A percentile compares a stretch with the other conserved stretches of the same genome.
Evolutionary conservation across 2,888 invertebrate species (phyloP).

Genomic region (Molorchus minor): DNA sequence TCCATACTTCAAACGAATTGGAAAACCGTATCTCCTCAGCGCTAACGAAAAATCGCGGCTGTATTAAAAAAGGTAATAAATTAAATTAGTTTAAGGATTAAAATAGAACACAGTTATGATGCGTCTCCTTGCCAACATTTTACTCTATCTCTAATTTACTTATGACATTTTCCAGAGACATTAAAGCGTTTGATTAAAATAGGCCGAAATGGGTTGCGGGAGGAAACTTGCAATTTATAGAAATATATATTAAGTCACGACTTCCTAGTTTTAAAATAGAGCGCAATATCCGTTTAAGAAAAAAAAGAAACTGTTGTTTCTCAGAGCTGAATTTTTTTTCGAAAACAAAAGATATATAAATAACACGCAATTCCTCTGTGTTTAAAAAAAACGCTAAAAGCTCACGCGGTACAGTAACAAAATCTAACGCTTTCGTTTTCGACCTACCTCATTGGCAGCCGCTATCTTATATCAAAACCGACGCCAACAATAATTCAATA

Average conservation of each 20-base stretch:
- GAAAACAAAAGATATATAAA: background rate
- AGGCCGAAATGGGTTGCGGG: no score
- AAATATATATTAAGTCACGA: no score
- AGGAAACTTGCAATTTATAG: no score
- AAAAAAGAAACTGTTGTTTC: no score
- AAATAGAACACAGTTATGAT: constrained; percentile 11
- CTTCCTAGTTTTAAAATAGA: no score
- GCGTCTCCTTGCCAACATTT: constrained; percentile 2
- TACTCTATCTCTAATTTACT: no score
- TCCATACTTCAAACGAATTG: no score
- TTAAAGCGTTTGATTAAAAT: no score
- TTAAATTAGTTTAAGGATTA: constrained; percentile 6
- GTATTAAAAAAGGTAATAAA: constrained; percentile 19
- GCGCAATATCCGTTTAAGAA: no score
- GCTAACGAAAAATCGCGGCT: background rate
- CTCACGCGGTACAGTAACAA: background rate
- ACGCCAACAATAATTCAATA: background rate
- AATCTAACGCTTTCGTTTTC: background rate
- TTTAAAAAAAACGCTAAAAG: background rate
- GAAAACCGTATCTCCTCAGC: background rate
- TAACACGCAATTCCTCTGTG: background rate
- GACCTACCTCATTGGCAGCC: background rate
- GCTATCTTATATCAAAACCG: background rate
- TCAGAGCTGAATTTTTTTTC: no score
- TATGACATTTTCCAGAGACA: no score